phyloP scores from a whole-genome alignment of 2,797 vertebrate genomes.

The Chelmon rostratus region DNA sequence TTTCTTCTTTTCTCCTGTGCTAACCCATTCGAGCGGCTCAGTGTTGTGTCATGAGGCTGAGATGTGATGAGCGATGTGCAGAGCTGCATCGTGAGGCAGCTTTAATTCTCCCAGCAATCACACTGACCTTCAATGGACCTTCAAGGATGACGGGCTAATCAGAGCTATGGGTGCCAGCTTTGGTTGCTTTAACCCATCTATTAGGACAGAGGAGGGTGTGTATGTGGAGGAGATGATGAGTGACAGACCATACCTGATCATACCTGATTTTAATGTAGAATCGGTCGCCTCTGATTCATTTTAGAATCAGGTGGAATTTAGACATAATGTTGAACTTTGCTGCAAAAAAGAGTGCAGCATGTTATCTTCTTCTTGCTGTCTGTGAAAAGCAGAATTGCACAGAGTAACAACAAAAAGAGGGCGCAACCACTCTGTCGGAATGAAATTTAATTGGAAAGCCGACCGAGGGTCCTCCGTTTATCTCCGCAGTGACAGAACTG shows the following conservation, averaged over 20 bases:
- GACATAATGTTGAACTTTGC: not conserved
- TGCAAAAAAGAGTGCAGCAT: no score
- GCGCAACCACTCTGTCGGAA: no score
- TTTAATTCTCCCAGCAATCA: conserved; percentile 46
- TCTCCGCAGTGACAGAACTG: no score
- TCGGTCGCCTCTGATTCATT: not conserved
- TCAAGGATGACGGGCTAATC: conserved; percentile 57
- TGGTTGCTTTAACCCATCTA: conserved; percentile 3
- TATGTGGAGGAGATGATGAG: no score
- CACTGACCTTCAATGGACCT: conserved; percentile 59
- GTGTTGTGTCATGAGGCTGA: not conserved
- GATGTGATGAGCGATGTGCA: conserved; percentile 24
- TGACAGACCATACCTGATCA: no score
- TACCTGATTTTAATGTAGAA: not conserved
- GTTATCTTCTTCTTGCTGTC: no score
- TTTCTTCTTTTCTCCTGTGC: not conserved
- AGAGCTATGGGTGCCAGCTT: not conserved
- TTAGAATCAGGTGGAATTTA: not conserved
- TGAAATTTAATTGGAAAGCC: no score
- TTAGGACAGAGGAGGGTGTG: not conserved
- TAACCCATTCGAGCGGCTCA: conserved; percentile 10
- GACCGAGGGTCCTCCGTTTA: no score
- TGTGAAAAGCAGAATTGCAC: no score
- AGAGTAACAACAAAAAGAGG: no score
- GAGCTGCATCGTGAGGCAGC: conserved; percentile 8